phyloP scores from a whole-genome alignment of 1,140 invertebrate species.

The Triops cancriformis region DNA sequence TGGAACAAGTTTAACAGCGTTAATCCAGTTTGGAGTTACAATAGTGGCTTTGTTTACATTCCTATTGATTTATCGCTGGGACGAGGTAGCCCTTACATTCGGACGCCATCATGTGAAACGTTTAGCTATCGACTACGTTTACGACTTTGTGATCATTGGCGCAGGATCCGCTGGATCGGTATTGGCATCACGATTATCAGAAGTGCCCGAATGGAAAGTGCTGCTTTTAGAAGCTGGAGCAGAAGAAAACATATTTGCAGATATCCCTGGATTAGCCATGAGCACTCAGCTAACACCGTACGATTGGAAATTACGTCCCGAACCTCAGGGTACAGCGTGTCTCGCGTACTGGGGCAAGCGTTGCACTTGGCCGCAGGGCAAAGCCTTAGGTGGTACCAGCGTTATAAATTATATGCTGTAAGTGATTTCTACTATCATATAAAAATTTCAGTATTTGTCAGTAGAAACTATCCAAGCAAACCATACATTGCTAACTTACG shows the following conservation, averaged over 20 bases:
- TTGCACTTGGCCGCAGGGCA: slow-evolving; percentile 75
- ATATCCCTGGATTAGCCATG: slow-evolving; percentile 61
- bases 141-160: slow-evolving; percentile 40
- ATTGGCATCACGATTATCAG: slow-evolving; percentile 51
- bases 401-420: slow-evolving; percentile 77
- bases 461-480: too few species aligned
- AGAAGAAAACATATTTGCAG: slow-evolving; percentile 61
- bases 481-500: too few species aligned
- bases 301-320: slow-evolving; percentile 59
- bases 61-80: too few species aligned
- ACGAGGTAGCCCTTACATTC: too few species aligned
- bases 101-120: too few species aligned
- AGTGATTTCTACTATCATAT: too few species aligned
- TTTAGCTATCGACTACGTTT: slow-evolving; percentile 15
- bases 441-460: too few species aligned
- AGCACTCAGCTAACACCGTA: slow-evolving; percentile 57
- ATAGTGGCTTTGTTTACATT: too few species aligned
- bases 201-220: slow-evolving; percentile 52
- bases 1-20: too few species aligned
- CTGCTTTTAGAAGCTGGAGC: slow-evolving; percentile 57
- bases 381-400: slow-evolving; percentile 77
- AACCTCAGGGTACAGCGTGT: slow-evolving; percentile 48
- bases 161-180: slow-evolving; percentile 45
- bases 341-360: slow-evolving; percentile 46
- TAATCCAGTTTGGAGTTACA: too few species aligned